A percentile compares a stretch with the other conserved stretches of the same genome.
Conservation (phyloP, 2,113 vertebrate genomes). For the Leptodactylus fuscus region DNA sequence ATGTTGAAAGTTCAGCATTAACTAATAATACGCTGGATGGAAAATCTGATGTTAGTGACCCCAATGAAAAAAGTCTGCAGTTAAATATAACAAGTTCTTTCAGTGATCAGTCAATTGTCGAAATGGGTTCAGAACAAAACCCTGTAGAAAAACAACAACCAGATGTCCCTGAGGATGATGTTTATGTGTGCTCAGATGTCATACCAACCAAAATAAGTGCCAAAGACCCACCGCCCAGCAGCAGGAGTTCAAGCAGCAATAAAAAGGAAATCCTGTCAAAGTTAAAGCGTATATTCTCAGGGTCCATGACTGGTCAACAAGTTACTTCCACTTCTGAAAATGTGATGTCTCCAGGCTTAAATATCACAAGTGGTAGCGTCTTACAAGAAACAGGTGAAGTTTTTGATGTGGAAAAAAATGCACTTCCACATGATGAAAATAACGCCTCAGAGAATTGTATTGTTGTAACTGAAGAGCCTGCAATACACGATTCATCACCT, state of each 20-base stretch:
- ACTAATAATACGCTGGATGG: background rate
- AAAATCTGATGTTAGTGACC: too few species aligned
- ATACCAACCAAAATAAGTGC: too few species aligned
- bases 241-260: background rate
- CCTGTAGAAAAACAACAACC: background rate
- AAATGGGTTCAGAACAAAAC: background rate
- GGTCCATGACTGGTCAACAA: background rate
- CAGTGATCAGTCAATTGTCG: background rate
- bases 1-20: background rate
- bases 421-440: background rate
- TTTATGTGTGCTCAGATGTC: background rate
- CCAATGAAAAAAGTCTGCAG: background rate
- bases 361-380: background rate
- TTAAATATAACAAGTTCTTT: background rate
- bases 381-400: background rate
- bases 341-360: background rate
- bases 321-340: background rate
- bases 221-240: background rate
- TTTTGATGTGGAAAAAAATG: background rate
- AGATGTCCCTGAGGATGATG: background rate
- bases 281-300: constrained; percentile 21
- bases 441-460: background rate
- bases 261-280: constrained; percentile 8
- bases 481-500: background rate
- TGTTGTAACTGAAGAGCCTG: background rate